Percentiles rank a stretch among this genome's conserved stretches.
Evolutionary conservation across 2,113 vertebrate genomes (phyloP).

Genomic region (Paratilapia polleni): DNA sequence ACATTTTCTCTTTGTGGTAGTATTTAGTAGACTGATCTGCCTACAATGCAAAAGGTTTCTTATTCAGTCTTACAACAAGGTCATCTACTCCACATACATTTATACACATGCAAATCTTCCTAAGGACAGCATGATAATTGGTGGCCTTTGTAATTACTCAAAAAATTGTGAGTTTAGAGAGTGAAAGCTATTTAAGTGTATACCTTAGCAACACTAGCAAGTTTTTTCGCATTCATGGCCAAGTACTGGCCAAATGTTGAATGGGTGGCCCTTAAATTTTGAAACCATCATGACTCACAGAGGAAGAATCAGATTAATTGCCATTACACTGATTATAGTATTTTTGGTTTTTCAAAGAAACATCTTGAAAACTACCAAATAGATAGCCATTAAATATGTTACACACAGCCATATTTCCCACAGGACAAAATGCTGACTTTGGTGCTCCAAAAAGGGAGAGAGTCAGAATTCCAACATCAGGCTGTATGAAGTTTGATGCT

Average conservation of each 20-base stretch:
- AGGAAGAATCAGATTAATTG: background rate
- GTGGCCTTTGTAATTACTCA: background rate
- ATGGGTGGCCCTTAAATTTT: background rate
- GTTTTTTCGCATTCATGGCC: background rate
- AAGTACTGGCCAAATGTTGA: background rate
- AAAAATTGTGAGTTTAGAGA: background rate
- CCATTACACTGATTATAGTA: background rate
- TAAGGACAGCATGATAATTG: background rate
- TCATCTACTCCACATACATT: background rate
- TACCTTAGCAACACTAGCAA: background rate
- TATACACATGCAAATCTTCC: background rate
- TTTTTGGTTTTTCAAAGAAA: background rate
- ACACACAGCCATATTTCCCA: background rate
- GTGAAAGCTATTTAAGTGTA: background rate
- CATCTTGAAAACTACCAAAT: background rate
- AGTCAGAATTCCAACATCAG: background rate
- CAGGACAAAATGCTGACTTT: background rate
- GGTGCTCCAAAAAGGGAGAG: background rate
- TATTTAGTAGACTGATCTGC: conserved; percentile 3
- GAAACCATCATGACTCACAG: background rate
- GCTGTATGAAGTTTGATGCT: background rate
- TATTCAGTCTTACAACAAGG: conserved; percentile 15
- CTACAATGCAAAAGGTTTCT: background rate
- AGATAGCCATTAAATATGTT: no score
- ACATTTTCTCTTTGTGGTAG: background rate